Base-by-base conservation (phyloP, 2,888 invertebrate genomes). In the Helleia helle region DNA sequence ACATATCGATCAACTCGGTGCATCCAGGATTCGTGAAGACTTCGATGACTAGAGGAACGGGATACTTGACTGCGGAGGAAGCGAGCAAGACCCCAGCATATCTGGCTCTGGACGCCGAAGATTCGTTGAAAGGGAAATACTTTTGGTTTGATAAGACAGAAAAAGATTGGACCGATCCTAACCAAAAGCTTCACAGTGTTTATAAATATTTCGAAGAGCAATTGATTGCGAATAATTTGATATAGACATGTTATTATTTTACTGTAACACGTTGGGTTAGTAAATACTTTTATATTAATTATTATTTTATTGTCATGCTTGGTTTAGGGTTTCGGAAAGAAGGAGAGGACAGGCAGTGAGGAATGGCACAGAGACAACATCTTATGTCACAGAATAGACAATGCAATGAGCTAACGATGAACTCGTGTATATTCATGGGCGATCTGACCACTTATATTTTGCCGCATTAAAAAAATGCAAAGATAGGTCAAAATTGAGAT, bases 11-110 rank as follows among this genome's bases (percentile, higher is more conserved):
- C 0, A 57, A 59, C 25, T 49, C 54, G 2, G 5, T 60, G 2
- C 58, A 60, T 37, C 56, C 59, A 3, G 59, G 59, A 8, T 56
- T 54, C 36, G 52, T 58, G 8, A 46, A 49, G 31, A 60, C 58
- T 2, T 44, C 46, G 8, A 54, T 59, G 51, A 58, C 56, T 0
- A 45, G 44, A 11, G 44, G 48, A 14, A 14, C 27, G n/a, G 59
- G 58, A 2, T 11, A 49, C n/a, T 39, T 53, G 13, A 47, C 47
- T 3, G 13, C 48, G 9, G 54, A 56, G 17, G 48, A 55, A 17
- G 41, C 55, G 0, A 38, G 47, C 14, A 28, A 49, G 37, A 36
- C 56, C 0, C 52, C 55, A 0, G 50, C 48, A 1, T 58, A 54
- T 40, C 44, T 60, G 25, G 58, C 54, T 1, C 40, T 60, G 18